Evolutionary conservation across 2,797 vertebrate species (phyloP).

Genomic region (Mastacembelus armatus): DNA sequence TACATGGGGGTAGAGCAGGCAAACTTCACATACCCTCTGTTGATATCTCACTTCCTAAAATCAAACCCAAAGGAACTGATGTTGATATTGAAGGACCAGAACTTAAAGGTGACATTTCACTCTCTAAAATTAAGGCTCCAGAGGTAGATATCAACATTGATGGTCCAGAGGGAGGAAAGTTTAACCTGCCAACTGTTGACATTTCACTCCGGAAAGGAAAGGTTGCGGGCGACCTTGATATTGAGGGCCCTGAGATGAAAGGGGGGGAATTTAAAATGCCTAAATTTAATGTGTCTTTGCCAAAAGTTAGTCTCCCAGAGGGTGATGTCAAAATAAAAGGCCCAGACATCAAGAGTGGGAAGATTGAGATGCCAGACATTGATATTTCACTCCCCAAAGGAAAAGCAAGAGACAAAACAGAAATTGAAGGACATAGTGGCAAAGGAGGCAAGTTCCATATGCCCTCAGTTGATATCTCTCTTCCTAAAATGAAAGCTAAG

Average conservation of each 20-base stretch:
- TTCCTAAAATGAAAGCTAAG: conserved; percentile 42
- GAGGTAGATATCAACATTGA: conserved; percentile 43
- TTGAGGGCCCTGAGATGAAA: conserved; percentile 45
- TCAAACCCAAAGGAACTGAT: conserved; percentile 40
- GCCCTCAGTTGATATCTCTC: conserved; percentile 54
- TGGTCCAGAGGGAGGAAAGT: conserved; percentile 36
- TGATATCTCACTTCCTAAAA: conserved; percentile 67
- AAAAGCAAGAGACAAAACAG: conserved; percentile 65
- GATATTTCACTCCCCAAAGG: conserved; percentile 67
- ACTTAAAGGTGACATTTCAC: conserved; percentile 54
- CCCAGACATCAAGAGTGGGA: conserved; percentile 47
- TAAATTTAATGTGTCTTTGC: conserved; percentile 53
- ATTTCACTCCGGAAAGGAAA: conserved; percentile 67
- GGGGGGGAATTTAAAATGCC: conserved; percentile 68
- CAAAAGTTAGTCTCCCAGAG: conserved; percentile 49
- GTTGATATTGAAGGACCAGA: conserved; percentile 39
- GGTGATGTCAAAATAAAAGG: conserved; percentile 41
- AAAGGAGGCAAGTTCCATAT: conserved; percentile 78
- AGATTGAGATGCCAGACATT: conserved; percentile 46
- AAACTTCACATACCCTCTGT: conserved; percentile 63
- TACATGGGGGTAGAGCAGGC: conserved; percentile 41
- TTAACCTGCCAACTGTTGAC: conserved; percentile 64
- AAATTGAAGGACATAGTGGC: conserved; percentile 42
- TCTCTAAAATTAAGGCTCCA: conserved; percentile 69
- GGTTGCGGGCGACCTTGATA: conserved; percentile 35